These are phyloP conservation scores for Natator depressus DNA, from an alignment of 2,113 vertebrate species.

Conservation along the genomic window DNA sequence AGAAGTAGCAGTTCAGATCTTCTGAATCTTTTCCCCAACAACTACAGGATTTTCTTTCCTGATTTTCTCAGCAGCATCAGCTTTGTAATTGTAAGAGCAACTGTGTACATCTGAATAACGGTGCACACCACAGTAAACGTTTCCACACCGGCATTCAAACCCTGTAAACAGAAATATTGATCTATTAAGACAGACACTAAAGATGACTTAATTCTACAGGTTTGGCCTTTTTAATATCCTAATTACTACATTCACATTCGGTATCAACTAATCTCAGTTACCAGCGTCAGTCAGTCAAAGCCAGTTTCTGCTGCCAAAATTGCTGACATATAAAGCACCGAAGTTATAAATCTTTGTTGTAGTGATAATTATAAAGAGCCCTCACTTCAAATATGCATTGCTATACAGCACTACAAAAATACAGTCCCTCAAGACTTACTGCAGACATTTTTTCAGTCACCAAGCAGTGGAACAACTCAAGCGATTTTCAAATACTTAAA, in stretches of 20 bases:
- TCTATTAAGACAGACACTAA: constrained; percentile 6
- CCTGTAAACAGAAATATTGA: constrained; percentile 75
- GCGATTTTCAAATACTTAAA: background rate
- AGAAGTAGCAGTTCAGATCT: constrained; percentile 85
- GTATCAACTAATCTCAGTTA: constrained; percentile 57
- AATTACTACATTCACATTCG: constrained; percentile 42
- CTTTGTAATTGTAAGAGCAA: constrained; percentile 93
- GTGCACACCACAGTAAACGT: constrained; percentile 88
- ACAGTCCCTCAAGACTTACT: background rate
- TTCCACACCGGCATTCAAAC: constrained; percentile 90
- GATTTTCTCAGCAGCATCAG: constrained; percentile 91
- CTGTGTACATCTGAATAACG: constrained; percentile 91
- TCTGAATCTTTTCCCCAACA: constrained; percentile 91
- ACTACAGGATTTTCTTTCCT: constrained; percentile 93
- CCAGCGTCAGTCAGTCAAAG: constrained; percentile 39
- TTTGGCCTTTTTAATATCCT: constrained; percentile 36
- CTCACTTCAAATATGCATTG: background rate
- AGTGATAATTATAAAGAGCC: background rate
- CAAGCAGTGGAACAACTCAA: background rate
- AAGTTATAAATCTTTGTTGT: constrained; percentile 25
- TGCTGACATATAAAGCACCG: constrained; percentile 41
- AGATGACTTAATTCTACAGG: background rate
- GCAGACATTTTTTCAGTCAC: background rate
- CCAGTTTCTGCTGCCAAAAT: constrained; percentile 52
- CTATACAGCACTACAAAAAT: background rate